These are phyloP conservation scores for Ceuthmochares aereus DNA, from an alignment of 2,113 vertebrate genomes.

Conservation along the genomic window DNA sequence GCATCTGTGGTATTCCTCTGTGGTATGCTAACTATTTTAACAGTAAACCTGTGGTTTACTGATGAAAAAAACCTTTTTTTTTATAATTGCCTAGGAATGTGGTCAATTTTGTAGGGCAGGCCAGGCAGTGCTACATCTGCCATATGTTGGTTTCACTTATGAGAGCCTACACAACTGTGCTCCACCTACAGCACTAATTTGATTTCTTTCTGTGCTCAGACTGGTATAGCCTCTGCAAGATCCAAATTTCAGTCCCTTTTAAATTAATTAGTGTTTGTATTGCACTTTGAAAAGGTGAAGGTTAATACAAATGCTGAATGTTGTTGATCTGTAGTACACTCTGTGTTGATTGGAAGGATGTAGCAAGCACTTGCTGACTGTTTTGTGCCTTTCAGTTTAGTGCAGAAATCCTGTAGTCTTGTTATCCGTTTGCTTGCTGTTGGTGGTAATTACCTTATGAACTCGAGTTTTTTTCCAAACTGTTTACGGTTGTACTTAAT, in stretches of 20 bases:
- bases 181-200: neutral
- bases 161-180: neutral
- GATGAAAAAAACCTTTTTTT: neutral
- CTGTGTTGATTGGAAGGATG: neutral
- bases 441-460: neutral
- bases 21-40: neutral
- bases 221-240: neutral
- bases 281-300: conserved; percentile 16
- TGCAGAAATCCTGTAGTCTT: neutral
- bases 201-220: neutral
- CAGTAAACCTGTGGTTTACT: neutral
- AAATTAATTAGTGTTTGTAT: conserved; percentile 17
- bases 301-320: conserved; percentile 7
- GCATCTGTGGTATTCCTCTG: neutral
- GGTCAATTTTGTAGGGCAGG: conserved; percentile 4
- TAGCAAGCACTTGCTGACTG: neutral
- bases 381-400: neutral
- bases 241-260: neutral
- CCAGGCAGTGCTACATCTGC: conserved; percentile 18
- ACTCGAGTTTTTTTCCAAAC: neutral
- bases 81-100: conserved; percentile 4
- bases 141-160: conserved; percentile 22
- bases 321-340: neutral
- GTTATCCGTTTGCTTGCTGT: neutral
- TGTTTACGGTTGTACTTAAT: neutral